Conservation (phyloP, 92 coral and sea anemone species). For the Micromussa lordhowensis region DNA sequence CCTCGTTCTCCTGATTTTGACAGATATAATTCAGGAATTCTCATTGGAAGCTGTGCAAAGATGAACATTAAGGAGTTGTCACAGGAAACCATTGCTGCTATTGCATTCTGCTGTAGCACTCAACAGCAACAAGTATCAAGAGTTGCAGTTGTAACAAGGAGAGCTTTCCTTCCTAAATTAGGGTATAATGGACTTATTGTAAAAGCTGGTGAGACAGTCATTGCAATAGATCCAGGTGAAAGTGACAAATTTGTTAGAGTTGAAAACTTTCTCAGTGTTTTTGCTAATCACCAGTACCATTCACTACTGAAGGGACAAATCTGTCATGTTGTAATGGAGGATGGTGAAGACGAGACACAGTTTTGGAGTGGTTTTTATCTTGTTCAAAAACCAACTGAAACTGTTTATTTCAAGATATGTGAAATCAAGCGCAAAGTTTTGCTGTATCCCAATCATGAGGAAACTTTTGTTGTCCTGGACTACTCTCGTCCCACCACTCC, state of each 20-base stretch:
- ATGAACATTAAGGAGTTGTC: background rate
- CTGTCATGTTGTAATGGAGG: conserved; percentile 10
- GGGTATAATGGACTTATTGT: background rate
- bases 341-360: conserved; percentile 5
- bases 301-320: background rate
- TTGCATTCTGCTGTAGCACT: background rate
- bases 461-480: background rate
- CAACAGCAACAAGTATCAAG: background rate
- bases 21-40: background rate
- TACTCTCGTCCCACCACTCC: background rate
- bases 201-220: too few species aligned
- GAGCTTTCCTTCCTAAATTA: conserved; percentile 8
- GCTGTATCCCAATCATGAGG: background rate
- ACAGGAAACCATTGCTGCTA: background rate
- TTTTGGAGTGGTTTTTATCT: conserved; percentile 10
- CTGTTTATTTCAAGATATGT: background rate
- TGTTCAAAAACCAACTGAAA: conserved; percentile 8
- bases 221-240: too few species aligned
- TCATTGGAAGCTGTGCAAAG: conserved; percentile 7
- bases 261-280: background rate
- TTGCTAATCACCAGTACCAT: conserved; percentile 6
- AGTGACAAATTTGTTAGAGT: too few species aligned
- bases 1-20: too few species aligned
- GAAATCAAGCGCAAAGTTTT: conserved; percentile 1
- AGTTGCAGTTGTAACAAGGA: background rate